Base-by-base conservation (phyloP, 2,797 vertebrate genomes). In the Dermochelys coriacea region DNA sequence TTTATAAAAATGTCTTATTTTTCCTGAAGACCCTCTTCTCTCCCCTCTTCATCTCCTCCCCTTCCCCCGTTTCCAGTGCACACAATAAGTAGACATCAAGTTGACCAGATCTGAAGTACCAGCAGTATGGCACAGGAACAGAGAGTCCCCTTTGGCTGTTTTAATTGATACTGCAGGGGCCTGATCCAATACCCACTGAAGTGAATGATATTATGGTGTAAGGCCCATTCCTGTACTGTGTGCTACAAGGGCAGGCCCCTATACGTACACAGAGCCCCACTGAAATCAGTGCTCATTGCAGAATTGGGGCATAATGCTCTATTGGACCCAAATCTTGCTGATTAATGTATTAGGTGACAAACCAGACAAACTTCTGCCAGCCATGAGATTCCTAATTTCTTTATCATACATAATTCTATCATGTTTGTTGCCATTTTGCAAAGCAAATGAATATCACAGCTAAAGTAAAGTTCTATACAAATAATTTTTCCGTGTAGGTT, bases 351-450 rank as follows among this genome's bases (percentile, higher is more conserved):
- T 68, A 79, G 12, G 8, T 89, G 10, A 27, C 45, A 82, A 80
- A 75, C 34, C 6, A 64, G 61, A 41, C 16, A 50, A 84, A 59
- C 84, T 54, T 81, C 37, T 57, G 52, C 52, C 15, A 81, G 80
- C 37, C 12, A 18, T 14, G 45, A n/a, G 2, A 80, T 31, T 45
- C 16, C 84, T 41, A 52, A 91, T 84, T 92, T 80, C 45, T 93
- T 75, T 93, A 68, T 57, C 79, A 37, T 52, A 75, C 52, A 86
- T 86, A 50, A 81, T 71, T 84, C 47, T 89, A 50, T 11, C 25
- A 37, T 2, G 29, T 80, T 89, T 87, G 71, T 52, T n/a, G 61
- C 59, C n/a, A 57, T 12, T 90, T 91, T 90, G 25, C n/a, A 54
- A 8, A 77, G 47, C 15, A 87, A 89, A 50, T 29, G 12, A 87